These are phyloP conservation scores for Eutolmus rufibarbis DNA, from an alignment of 2,888 invertebrate species.

Conservation along the genomic window DNA sequence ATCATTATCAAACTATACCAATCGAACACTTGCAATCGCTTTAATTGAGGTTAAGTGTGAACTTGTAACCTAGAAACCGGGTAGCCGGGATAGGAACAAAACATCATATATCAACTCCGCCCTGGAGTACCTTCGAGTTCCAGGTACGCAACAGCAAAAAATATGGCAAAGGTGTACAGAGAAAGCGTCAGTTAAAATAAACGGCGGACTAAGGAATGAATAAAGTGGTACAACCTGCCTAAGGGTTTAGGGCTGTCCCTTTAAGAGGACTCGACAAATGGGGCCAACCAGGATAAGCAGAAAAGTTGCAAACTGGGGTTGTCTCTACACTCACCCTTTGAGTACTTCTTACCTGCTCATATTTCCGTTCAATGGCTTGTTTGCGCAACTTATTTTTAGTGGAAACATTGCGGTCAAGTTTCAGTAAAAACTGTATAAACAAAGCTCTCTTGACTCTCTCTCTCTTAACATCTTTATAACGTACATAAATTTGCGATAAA, in stretches of 20 bases:
- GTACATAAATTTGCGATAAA: too few relatives aligned
- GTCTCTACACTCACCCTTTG: neutral
- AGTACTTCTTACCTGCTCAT: neutral
- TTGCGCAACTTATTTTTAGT: neutral
- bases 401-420: neutral
- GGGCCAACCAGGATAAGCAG: neutral
- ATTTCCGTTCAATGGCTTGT: too few relatives aligned
- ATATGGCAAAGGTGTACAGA: neutral
- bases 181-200: neutral
- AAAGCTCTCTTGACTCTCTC: too few relatives aligned
- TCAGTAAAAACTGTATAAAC: neutral
- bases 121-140: neutral
- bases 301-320: neutral
- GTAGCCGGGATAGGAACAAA: neutral
- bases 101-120: neutral
- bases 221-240: neutral
- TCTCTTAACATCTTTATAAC: neutral
- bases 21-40: neutral
- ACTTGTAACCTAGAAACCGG: neutral
- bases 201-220: neutral
- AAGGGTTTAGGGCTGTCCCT: neutral
- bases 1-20: neutral
- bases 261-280: neutral
- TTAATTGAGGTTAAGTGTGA: constrained; percentile 12
- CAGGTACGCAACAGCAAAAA: neutral